Percentiles rank a stretch among this genome's conserved stretches.
These are phyloP conservation scores for Leptobrachium leishanense DNA, from an alignment of 2,113 vertebrate genomes.

Conservation along the genomic window DNA sequence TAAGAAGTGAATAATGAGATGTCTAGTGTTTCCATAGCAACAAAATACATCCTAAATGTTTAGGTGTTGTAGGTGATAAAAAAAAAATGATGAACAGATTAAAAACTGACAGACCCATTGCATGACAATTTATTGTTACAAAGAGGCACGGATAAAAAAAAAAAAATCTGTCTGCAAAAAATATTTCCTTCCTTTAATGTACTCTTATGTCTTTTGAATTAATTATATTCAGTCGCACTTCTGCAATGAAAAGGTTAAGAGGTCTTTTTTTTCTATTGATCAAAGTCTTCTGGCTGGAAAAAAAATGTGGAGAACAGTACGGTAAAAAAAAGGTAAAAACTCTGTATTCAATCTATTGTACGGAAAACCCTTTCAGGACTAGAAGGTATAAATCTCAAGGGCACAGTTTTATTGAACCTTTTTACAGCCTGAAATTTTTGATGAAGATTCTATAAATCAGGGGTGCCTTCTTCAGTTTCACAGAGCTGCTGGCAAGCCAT, in stretches of 20 bases:
- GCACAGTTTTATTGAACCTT: not conserved
- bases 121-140: too few species aligned
- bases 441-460: not conserved
- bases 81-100: too few species aligned
- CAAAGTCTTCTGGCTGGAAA: not conserved
- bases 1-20: too few species aligned
- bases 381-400: not conserved
- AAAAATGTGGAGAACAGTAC: too few species aligned
- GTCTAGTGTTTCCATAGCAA: too few species aligned
- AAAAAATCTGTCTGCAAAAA: too few species aligned
- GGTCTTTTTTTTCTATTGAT: not conserved
- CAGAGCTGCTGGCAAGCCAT: not conserved
- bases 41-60: too few species aligned
- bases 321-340: not conserved
- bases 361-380: not conserved
- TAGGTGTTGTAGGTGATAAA: too few species aligned
- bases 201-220: too few species aligned
- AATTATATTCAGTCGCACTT: not conserved
- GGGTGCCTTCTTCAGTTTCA: not conserved
- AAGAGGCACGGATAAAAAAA: too few species aligned
- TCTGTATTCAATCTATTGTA: not conserved
- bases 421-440: not conserved
- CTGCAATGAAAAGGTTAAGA: not conserved
- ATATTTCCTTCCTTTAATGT: too few species aligned
- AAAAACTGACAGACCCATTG: too few species aligned